Base-by-base conservation (phyloP, 2,113 vertebrate species). In the Martes martes region DNA sequence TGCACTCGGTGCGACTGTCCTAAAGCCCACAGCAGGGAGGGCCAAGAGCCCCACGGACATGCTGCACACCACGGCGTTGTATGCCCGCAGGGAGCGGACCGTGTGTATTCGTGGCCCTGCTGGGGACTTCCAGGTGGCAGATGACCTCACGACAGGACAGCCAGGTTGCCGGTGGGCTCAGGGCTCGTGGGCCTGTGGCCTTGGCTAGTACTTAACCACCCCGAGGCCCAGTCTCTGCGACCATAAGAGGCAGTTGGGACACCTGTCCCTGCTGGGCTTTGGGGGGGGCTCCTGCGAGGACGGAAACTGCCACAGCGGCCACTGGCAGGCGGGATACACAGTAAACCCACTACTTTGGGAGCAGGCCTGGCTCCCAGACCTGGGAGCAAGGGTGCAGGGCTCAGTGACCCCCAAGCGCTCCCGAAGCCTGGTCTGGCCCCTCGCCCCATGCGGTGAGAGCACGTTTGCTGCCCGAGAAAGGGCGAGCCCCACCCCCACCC, bases 281-380 rank as follows among this genome's bases (percentile, higher is more conserved):
- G 13, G 14, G 15, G 50, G 83, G 63, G 39, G 21, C 45, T 92
- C 91, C 50, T 8, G 23, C 1, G 16, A 36, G 88, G 84, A 71
- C 7, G 1, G 4, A 39, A 71, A 18, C 21, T 14, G 7, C 45
- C 16, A 11, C 7, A 6, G 28, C 13, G 14, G 83, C 11, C 2
- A 3, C 69, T 13, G 9, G 59, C 4, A 6, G 1, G 1, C 5
- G 19, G 73, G 15, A 47, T 39, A 19, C 7, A 14, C 45, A 1
- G 4, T 4, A 4, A 16, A 19, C 4, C 33, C 0, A 0, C 13
- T 0, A 9, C 33, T 55, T 47, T 5, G 0, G 61, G 18, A 65
- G n/a, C 39, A 89, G 59, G 69, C 59, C 52, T 61, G 8, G 78
- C 4, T 0, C 11, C 16, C 28, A n/a, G 69, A 57, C 0, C 0